Evolutionary conservation across 2,888 invertebrate species (phyloP), one percentile per base, ranked within the genome.

Genomic region (Hypselothyrea guttata): DNA sequence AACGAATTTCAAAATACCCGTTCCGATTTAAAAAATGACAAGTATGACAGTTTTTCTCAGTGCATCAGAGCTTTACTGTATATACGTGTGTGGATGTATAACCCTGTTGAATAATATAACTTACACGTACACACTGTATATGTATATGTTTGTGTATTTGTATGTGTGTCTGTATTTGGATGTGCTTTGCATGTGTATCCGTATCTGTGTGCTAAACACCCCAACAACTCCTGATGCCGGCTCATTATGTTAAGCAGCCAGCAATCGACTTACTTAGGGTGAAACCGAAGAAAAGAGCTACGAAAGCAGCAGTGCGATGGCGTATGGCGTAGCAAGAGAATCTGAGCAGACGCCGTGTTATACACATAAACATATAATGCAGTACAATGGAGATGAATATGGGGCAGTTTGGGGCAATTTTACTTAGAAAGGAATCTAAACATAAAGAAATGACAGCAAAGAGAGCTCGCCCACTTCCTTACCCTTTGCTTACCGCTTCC

Each of bases 211-310:
- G 53, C 31, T 53, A 62, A 60, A 53, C 76, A 71, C 78, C 76
- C 78, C 40, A 18, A 46, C 31, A 31, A 11, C 13, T 28, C 4
- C 18, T 42, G 53, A 30, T 46, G 55, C 40, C 58, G 42, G 28
- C 73, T 79, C 84, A 79, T 79, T 79, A 79, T 79, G 78, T 53
- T 83, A 79, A 79, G 66, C 76, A 73, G 71, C 54, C n/a, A n/a
- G n/a, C n/a, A n/a, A 22, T 22, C 22, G 3, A 60, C 41, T 31
- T 38, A 57, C 64, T 68, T 57, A 61, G 55, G 67, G 70, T 62
- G 42, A 54, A 45, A 33, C 22, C 41, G 35, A 59, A 64, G 60
- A 69, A 70, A 57, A 69, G 65, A 59, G 71, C 47, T 47, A 12
- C 45, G 37, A 45, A 28, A 53, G 12, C 55, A 52, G 57, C 22